Conservation (phyloP, 1,140 invertebrate genomes). For the Stegodyphus dumicola region DNA sequence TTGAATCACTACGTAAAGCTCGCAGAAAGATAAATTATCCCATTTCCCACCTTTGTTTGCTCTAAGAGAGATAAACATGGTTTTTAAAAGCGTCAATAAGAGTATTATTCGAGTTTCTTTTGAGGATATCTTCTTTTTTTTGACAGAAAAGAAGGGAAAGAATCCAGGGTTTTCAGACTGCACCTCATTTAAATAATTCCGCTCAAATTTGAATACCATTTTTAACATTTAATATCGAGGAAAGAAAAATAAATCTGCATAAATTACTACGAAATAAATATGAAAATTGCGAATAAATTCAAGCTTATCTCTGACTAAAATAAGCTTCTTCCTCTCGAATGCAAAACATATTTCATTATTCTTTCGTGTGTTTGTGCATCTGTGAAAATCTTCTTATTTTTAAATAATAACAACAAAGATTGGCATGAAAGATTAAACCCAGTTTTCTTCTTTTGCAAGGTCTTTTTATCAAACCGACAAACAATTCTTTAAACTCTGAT, state of each 20-base stretch:
- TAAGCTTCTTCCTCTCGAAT: too few species aligned
- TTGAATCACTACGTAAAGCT: not conserved
- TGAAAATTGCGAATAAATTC: not conserved
- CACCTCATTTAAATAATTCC: slow-evolving; percentile 14
- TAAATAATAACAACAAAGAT: too few species aligned
- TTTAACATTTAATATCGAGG: not conserved
- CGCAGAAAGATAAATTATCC: slow-evolving; percentile 3
- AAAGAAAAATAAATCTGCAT: not conserved
- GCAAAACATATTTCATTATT: too few species aligned
- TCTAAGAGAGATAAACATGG: not conserved
- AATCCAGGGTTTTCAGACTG: not conserved
- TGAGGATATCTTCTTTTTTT: not conserved
- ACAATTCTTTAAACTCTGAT: too few species aligned
- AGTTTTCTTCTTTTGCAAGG: too few species aligned
- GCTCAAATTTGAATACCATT: slow-evolving; percentile 1
- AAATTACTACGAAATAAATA: too few species aligned
- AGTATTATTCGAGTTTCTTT: not conserved
- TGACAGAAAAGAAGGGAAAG: too few species aligned
- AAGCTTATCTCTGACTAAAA: not conserved
- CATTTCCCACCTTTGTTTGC: not conserved
- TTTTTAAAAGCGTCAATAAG: not conserved
- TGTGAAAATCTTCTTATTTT: too few species aligned
- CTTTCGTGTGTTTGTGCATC: too few species aligned
- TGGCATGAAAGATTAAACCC: too few species aligned
- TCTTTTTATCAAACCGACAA: too few species aligned